Conservation (phyloP, 2,797 vertebrate genomes). For the Dicrostonyx torquatus region DNA sequence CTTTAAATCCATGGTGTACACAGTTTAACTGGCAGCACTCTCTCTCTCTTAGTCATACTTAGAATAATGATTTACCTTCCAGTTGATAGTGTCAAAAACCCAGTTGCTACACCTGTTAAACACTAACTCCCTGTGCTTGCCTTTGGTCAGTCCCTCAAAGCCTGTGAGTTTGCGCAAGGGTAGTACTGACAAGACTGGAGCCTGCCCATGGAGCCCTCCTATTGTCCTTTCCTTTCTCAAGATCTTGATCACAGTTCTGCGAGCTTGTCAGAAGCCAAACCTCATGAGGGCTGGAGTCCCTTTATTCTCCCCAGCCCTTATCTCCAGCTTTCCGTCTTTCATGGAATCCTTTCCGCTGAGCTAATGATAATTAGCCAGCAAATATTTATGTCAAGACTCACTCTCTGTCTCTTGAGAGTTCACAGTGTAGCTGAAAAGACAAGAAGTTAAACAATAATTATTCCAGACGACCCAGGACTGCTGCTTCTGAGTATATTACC, state of each 20-base stretch:
- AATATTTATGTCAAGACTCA: conserved; percentile 44
- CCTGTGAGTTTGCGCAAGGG: not conserved
- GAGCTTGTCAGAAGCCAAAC: not conserved
- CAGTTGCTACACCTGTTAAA: not conserved
- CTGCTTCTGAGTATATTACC: not conserved
- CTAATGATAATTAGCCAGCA: conserved; percentile 47
- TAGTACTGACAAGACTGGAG: not conserved
- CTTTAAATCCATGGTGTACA: not conserved
- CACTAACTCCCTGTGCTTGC: not conserved
- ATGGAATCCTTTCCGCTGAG: not conserved
- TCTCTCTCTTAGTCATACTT: conserved; percentile 7
- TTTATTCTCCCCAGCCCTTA: not conserved
- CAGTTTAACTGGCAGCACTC: not conserved
- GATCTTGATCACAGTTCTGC: not conserved
- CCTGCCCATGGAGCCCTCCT: not conserved
- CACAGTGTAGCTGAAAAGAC: not conserved
- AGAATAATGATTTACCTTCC: not conserved
- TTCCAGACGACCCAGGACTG: not conserved
- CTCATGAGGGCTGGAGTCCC: not conserved
- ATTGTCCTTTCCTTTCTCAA: not conserved
- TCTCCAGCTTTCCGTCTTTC: conserved; percentile 18
- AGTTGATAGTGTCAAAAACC: not conserved
- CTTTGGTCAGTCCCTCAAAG: accelerated
- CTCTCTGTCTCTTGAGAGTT: conserved; percentile 6
- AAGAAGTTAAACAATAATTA: not conserved